Base-by-base conservation (phyloP, 1,140 invertebrate genomes). In the Pseudomyrmex sp. region DNA sequence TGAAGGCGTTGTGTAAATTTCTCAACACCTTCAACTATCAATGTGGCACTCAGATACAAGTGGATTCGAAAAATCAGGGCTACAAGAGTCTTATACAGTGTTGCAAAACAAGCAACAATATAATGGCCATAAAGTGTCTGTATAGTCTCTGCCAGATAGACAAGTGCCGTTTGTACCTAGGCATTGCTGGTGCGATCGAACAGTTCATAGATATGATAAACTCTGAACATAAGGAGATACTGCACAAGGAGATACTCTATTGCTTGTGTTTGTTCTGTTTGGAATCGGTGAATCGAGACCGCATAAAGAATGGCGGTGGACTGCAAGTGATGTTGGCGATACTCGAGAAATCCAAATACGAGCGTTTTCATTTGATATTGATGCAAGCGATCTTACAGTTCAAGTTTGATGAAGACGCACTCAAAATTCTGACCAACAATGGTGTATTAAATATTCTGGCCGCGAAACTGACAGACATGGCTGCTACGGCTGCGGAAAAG, bases 261-360 rank as follows among this genome's bases (percentile, higher is more conserved):
- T 90, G 79, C 76, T 62, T 94, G 9, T 93, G 92, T 70, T 70
- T 93, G 2, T 92, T 94, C 58, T 93, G 91, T 83, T 85, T 91
- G 7, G 94, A 94, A 82, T 90, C 93, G 7, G 85, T 94, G 0
- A 93, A 93, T 85, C 91, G 94, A 50, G 86, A 84, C 20, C 89
- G 82, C 58, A 84, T 94, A 26, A 88, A 88, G 52, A 65, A 59
- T 3, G 73, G 70, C 26, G 80, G 82, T 7, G 93, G 94, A 12
- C 66, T 94, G 18, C 90, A 94, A 73, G 65, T 92, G 12, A 93
- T 94, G 9, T 7, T 94, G 4, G 61, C 69, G 2, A 44, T 94
- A 1, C 70, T 94, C 26, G 92, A 87, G 59, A 85, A 92, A 15
- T 18, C 80, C 0, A 44, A 92, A 23, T 50, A 90, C 52, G 86